Conservation (phyloP, 1,140 invertebrate genomes). For the Eumaeus atala region DNA sequence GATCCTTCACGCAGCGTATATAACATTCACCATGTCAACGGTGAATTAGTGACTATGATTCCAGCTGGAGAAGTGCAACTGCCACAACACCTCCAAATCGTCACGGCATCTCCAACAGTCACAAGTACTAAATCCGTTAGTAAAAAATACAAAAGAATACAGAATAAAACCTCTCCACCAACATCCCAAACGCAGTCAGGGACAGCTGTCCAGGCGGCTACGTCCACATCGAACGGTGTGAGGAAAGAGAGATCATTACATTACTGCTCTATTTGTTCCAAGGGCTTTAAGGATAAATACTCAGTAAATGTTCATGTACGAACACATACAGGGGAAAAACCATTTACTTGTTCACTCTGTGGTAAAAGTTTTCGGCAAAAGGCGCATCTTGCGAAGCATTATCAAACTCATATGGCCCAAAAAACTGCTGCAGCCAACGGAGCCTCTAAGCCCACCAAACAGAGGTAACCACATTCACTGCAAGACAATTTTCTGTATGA, state of each 20-base stretch:
- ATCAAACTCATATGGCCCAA: conserved; percentile 93
- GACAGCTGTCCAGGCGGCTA: conserved; percentile 61
- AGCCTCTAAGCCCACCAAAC: conserved; percentile 62
- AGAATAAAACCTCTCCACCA: conserved; percentile 58
- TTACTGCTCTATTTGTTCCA: conserved; percentile 93
- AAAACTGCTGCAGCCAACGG: conserved; percentile 76
- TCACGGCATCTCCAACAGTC: conserved; percentile 67
- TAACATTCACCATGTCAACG: conserved; percentile 69
- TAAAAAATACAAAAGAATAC: conserved; percentile 73
- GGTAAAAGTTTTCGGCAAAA: conserved; percentile 96
- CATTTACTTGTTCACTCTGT: conserved; percentile 90
- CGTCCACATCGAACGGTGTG: conserved; percentile 76
- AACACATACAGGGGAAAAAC: conserved; percentile 93
- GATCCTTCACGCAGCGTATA: conserved; percentile 71
- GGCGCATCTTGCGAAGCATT: conserved; percentile 97
- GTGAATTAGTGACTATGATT: conserved; percentile 69
- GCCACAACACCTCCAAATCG: conserved; percentile 68
- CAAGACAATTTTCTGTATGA: conserved; percentile 24
- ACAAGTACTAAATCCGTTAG: conserved; percentile 72
- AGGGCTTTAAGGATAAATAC: conserved; percentile 95
- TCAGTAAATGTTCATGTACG: conserved; percentile 94
- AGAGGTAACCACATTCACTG: conserved; percentile 58
- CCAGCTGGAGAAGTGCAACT: conserved; percentile 65
- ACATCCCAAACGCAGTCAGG: conserved; percentile 48
- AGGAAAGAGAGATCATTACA: conserved; percentile 90